phyloP scores from a whole-genome alignment of 2,113 vertebrate genomes.

The Pterocles orientalis region DNA sequence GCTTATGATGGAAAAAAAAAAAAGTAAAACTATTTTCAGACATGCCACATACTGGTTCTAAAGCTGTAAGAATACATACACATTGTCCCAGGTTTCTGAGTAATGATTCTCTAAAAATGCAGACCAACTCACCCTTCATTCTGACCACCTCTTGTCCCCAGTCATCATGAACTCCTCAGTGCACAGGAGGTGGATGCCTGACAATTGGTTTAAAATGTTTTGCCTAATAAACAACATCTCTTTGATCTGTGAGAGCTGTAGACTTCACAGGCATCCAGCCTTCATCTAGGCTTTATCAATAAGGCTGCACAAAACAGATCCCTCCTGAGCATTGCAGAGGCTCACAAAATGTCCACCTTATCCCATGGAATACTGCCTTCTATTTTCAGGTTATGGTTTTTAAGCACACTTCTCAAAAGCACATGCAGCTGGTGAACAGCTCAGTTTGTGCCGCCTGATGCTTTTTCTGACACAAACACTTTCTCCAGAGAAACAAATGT shows the following conservation, averaged over 20 bases:
- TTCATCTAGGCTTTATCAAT: background rate
- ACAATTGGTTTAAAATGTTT: background rate
- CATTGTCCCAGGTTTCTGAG: background rate
- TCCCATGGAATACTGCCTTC: background rate
- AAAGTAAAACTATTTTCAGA: background rate
- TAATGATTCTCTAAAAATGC: background rate
- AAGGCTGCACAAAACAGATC: background rate
- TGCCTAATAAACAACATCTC: background rate
- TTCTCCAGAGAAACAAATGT: background rate
- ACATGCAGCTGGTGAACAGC: background rate
- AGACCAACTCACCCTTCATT: background rate
- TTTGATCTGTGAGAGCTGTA: background rate
- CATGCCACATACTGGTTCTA: background rate
- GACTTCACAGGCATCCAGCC: background rate
- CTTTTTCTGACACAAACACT: background rate
- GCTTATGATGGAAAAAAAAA: background rate
- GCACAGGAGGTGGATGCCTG: background rate
- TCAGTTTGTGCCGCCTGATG: background rate
- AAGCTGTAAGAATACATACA: background rate
- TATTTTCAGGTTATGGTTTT: background rate
- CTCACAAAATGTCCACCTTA: background rate
- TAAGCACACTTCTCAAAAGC: background rate
- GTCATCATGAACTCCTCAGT: background rate
- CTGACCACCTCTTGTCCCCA: background rate
- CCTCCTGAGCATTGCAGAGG: background rate